phyloP scores from a whole-genome alignment of 2,888 invertebrate species.

The Brachylomia viminalis region DNA sequence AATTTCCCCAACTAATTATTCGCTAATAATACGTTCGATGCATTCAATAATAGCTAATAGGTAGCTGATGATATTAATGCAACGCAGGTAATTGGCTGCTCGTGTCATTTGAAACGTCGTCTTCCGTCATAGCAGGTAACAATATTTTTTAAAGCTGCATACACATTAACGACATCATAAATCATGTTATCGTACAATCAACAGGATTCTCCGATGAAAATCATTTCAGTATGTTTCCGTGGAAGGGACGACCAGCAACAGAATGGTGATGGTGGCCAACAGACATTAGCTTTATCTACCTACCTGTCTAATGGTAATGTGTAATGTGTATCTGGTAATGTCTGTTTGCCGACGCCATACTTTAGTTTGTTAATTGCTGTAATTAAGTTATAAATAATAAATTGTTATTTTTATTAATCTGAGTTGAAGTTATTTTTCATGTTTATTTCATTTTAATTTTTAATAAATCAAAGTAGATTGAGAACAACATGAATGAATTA shows the following conservation, averaged over 20 bases:
- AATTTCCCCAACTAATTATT: conserved; percentile 87
- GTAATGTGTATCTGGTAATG: too few relatives aligned
- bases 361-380: not conserved
- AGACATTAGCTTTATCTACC: not conserved
- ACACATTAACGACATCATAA: conserved; percentile 25
- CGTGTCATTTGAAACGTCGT: conserved; percentile 75
- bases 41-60: conserved; percentile 73
- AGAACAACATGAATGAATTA: not conserved
- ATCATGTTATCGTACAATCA: conserved; percentile 17
- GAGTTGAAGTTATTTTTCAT: not conserved
- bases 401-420: not conserved
- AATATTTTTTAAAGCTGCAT: conserved; percentile 51
- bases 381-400: not conserved
- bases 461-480: not conserved
- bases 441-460: not conserved
- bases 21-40: conserved; percentile 79
- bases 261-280: not conserved
- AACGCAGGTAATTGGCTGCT: conserved; percentile 74
- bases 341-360: not conserved
- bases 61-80: conserved; percentile 74
- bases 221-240: conserved; percentile 6
- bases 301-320: not conserved
- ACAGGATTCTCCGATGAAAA: not conserved
- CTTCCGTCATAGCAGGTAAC: conserved; percentile 77
- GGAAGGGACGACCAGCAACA: not conserved